Evolutionary conservation across 2,888 invertebrate genomes (phyloP).

Genomic region (Drosophila borealis): DNA sequence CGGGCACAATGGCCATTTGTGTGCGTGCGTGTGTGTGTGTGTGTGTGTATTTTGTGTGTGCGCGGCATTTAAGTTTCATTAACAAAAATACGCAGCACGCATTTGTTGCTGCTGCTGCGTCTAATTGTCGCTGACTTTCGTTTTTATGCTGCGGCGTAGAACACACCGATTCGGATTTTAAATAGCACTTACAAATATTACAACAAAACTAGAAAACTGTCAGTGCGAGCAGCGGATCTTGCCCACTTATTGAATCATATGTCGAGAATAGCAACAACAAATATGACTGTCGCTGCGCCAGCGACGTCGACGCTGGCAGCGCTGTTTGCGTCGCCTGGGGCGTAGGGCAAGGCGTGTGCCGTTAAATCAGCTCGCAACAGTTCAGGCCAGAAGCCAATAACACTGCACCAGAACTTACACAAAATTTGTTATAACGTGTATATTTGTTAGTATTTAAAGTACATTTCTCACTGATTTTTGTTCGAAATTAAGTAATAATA

Average conservation of each 20-base stretch:
- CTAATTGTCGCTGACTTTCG: slow-evolving; percentile 48
- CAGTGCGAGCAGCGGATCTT: slow-evolving; percentile 59
- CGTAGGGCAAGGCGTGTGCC: slow-evolving; percentile 49
- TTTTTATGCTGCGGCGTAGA: slow-evolving; percentile 27
- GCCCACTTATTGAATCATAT: slow-evolving; percentile 83
- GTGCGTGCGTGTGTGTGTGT: neutral
- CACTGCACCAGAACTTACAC: slow-evolving; percentile 12
- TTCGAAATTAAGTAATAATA: slow-evolving; percentile 61
- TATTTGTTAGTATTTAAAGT: neutral
- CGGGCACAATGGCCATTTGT: slow-evolving; percentile 31
- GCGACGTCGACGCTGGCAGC: slow-evolving; percentile 47
- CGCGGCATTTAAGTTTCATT: slow-evolving; percentile 57
- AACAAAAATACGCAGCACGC: slow-evolving; percentile 52
- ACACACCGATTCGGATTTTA: slow-evolving; percentile 48
- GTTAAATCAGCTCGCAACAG: slow-evolving; percentile 17
- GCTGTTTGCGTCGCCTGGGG: slow-evolving; percentile 40
- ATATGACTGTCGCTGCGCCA: slow-evolving; percentile 50
- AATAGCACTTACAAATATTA: slow-evolving; percentile 70
- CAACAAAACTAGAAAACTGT: slow-evolving; percentile 45
- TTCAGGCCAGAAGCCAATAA: neutral
- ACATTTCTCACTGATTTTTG: slow-evolving; percentile 9
- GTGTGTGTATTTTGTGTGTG: slow-evolving; percentile 1
- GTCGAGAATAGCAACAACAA: slow-evolving; percentile 84
- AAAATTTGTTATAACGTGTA: slow-evolving; percentile 4
- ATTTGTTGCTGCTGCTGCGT: slow-evolving; percentile 16